Percentiles rank a stretch among this genome's conserved stretches.
These are phyloP conservation scores for Hyla sarda DNA, from an alignment of 2,113 vertebrate genomes.

Conservation along the genomic window DNA sequence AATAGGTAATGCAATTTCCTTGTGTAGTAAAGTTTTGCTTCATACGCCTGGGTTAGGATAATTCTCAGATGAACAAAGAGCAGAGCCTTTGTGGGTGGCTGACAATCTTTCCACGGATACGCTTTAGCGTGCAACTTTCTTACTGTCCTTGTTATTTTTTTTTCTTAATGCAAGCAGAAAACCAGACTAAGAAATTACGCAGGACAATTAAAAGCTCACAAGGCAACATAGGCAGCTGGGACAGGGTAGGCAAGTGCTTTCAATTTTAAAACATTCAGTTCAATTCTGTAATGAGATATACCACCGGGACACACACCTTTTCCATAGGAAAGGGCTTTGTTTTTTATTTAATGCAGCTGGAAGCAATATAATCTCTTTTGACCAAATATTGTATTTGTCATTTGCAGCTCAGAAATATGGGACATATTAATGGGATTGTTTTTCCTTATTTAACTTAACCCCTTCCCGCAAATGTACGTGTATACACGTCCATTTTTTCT, in stretches of 20 bases:
- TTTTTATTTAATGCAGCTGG: slow-evolving; percentile 46
- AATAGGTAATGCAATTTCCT: slow-evolving; percentile 47
- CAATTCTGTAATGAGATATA: slow-evolving; percentile 46
- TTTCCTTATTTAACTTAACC: slow-evolving; percentile 11
- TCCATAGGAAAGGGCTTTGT: slow-evolving; percentile 23
- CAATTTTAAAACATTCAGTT: slow-evolving; percentile 26
- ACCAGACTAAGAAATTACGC: slow-evolving; percentile 33
- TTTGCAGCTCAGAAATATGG: slow-evolving; percentile 37
- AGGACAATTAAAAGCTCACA: slow-evolving; percentile 23
- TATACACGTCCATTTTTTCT: too few species aligned
- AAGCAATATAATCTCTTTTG: slow-evolving; percentile 47
- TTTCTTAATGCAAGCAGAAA: slow-evolving; percentile 21
- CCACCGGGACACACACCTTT: slow-evolving; percentile 53
- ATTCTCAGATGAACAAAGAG: slow-evolving; percentile 47
- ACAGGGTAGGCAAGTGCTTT: slow-evolving; percentile 19
- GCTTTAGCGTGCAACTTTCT: slow-evolving; percentile 36
- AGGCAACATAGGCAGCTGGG: slow-evolving; percentile 4
- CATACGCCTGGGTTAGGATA: slow-evolving; percentile 27
- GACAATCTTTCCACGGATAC: slow-evolving; percentile 26
- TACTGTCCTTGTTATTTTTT: neutral
- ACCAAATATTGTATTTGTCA: slow-evolving; percentile 50
- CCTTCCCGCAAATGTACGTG: too few species aligned
- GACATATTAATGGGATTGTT: slow-evolving; percentile 40
- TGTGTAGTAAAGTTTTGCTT: slow-evolving; percentile 29
- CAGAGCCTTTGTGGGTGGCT: slow-evolving; percentile 47